Conservation (phyloP, 2,113 vertebrate genomes). For the Melanerpes aurifrons region DNA sequence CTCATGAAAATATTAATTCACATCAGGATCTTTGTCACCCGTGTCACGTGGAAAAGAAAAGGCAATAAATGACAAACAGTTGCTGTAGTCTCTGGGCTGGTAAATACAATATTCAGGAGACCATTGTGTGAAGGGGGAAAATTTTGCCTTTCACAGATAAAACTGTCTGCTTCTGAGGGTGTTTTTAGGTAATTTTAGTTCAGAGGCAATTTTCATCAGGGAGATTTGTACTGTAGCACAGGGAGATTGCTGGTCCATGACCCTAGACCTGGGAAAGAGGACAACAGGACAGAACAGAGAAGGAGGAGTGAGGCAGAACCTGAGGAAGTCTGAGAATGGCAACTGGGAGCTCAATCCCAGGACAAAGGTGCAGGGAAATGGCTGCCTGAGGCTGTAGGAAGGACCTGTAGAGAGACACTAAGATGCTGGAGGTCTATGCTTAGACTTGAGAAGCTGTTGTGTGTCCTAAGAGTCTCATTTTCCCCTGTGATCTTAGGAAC, state of each 20-base stretch:
- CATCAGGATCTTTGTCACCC: slow-evolving; percentile 15
- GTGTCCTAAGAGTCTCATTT: background rate
- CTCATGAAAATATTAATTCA: slow-evolving; percentile 22
- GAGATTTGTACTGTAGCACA: background rate
- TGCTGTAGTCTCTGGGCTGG: background rate
- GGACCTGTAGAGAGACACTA: background rate
- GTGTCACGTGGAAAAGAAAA: background rate
- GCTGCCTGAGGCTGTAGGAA: background rate
- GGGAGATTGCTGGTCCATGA: background rate
- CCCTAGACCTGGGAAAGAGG: background rate
- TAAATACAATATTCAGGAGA: background rate
- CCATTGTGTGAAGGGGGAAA: background rate
- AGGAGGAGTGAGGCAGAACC: background rate
- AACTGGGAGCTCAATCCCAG: background rate
- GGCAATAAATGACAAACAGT: slow-evolving; percentile 21
- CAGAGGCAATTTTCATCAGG: background rate
- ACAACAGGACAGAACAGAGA: background rate
- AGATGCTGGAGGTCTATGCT: background rate
- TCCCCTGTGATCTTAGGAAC: background rate
- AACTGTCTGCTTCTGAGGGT: background rate
- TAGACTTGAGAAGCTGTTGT: background rate
- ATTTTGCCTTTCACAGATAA: background rate
- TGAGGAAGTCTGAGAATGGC: background rate
- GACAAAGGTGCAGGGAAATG: background rate
- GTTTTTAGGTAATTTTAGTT: background rate